Percentiles rank a stretch among this genome's conserved stretches.
Evolutionary conservation across 2,888 invertebrate genomes (phyloP).

Genomic region (Maniola hyperantus): DNA sequence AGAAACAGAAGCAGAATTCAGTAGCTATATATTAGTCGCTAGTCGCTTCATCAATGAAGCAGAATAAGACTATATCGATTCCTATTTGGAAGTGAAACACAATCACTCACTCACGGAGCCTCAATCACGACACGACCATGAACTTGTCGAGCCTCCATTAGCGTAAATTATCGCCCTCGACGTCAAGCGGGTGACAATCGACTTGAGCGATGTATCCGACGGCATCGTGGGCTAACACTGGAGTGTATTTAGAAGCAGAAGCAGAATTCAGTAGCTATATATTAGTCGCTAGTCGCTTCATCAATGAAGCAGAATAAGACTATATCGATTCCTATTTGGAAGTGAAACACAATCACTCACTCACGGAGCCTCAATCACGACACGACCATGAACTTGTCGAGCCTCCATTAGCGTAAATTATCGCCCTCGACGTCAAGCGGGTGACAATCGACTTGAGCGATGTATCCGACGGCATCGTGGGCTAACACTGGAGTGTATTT

Average conservation of each 20-base stretch:
- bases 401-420: slow-evolving; percentile 26
- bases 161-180: slow-evolving; percentile 23
- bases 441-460: not conserved
- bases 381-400: slow-evolving; percentile 37
- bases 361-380: slow-evolving; percentile 11
- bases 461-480: not conserved
- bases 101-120: not conserved
- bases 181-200: slow-evolving; percentile 21
- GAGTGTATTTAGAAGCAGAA: too few species aligned
- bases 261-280: too few species aligned
- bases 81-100: not conserved
- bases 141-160: slow-evolving; percentile 35
- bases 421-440: slow-evolving; percentile 22
- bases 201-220: slow-evolving; percentile 1
- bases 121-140: slow-evolving; percentile 29
- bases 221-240: not conserved
- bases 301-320: too few species aligned
- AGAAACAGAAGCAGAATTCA: too few species aligned
- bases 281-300: too few species aligned
- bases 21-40: too few species aligned
- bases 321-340: not conserved
- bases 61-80: too few species aligned
- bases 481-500: too few species aligned
- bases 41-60: too few species aligned
- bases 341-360: slow-evolving; percentile 7